Percentiles rank a stretch among this genome's conserved stretches.
phyloP scores from a whole-genome alignment of 2,888 invertebrate species.

The Epistrophe eligans region DNA sequence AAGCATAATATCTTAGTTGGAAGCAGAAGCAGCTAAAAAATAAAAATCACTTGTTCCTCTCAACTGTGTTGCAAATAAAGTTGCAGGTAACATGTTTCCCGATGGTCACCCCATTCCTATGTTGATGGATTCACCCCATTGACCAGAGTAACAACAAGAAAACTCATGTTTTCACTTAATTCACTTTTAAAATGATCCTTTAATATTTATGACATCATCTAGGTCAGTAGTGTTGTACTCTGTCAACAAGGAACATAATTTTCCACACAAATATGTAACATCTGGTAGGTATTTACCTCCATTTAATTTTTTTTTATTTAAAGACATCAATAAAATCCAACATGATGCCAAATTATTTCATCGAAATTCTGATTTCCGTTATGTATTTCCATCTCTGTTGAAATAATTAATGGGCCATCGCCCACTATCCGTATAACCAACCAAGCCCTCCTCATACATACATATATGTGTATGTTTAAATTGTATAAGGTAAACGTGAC shows the following conservation, averaged over 20 bases:
- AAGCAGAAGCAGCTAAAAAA: too few species aligned
- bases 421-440: background rate
- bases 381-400: conserved; percentile 4
- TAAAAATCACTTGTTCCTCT: too few species aligned
- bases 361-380: conserved; percentile 30
- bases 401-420: conserved; percentile 16
- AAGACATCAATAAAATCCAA: conserved; percentile 26
- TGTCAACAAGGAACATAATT: background rate
- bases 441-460: background rate
- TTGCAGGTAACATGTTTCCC: too few species aligned
- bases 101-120: too few species aligned
- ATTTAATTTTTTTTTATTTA: background rate
- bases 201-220: background rate
- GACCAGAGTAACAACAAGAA: background rate
- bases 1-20: too few species aligned
- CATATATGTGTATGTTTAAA: too few species aligned
- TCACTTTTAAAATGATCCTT: background rate
- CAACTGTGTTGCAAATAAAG: too few species aligned
- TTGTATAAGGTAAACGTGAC: conserved; percentile 50
- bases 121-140: too few species aligned
- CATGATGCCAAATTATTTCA: conserved; percentile 15
- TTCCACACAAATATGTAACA: background rate
- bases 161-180: background rate
- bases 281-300: conserved; percentile 7
- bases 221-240: background rate